Evolutionary conservation across 92 coral and sea anemone genomes (phyloP), one percentile per base, ranked within the genome.

Genomic region (Epizoanthus ramosus): DNA sequence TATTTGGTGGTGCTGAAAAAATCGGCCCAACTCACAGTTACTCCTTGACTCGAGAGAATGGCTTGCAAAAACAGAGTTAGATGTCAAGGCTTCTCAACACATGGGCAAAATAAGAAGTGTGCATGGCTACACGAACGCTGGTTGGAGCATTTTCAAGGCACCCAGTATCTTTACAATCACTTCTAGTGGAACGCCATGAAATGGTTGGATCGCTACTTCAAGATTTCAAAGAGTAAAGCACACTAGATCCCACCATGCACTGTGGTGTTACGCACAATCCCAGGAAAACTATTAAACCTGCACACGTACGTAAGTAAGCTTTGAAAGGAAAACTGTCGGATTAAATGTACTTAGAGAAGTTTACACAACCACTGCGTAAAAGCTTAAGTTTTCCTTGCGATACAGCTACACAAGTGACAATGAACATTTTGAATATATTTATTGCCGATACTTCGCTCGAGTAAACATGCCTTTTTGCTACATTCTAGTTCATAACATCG

Each of bases 381-480:
- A 23, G 58, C 14, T n/a, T 75, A 75, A 57, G 2, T 25, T 17
- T 21, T 57, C 68, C n/a, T 22, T 33, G 31, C 63, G 5, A 23
- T 66, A 7, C 19, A 6, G 68, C 80, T 57, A 56, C 9, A 52
- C 71, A 77, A 61, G 70, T 41, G 59, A n/a, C 25, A 61, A 61
- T 61, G 69, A 77, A 41, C 15, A 14, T 41, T 60, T 77, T 61
- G 59, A 39, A 4, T 77, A 15, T 59, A 77, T 37, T 60, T 43
- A 61, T 35, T 17, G 39, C 12, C 71, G 25, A 13, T 39, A 63
- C 3, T 39, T 57, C 63, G 12, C 8, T 39, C 71, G 56, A 19
- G 31, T 18, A 57, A 75, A 33, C 53, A 75, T 57, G 41, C 53
- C 53, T 35, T 58, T 57, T 43, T 17, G 47, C 63, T 19, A n/a